phyloP scores from a whole-genome alignment of 2,888 invertebrate genomes.

The Gymnocheta viridis region DNA sequence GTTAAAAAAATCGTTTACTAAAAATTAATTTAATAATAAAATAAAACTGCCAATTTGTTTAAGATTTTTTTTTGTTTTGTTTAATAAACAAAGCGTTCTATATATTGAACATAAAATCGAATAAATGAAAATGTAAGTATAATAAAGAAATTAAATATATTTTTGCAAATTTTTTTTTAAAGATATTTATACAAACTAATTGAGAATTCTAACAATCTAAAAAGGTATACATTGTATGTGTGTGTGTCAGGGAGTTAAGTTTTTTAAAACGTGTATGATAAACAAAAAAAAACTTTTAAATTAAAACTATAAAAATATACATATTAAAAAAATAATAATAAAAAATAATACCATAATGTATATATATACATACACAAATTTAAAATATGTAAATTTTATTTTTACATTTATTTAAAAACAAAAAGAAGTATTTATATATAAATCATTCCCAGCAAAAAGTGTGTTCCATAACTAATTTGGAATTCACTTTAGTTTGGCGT shows the following conservation, averaged over 20 bases:
- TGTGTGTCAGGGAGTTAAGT: slow-evolving; percentile 9
- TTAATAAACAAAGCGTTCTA: slow-evolving; percentile 59
- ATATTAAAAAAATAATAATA: slow-evolving; percentile 18
- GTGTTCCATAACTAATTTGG: not conserved
- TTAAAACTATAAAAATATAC: slow-evolving; percentile 44
- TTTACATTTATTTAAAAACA: not conserved
- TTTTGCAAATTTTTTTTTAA: not conserved
- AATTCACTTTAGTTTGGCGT: not conserved
- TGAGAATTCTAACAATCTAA: slow-evolving; percentile 52
- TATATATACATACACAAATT: slow-evolving; percentile 35
- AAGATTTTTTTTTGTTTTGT: slow-evolving; percentile 48
- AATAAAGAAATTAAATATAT: slow-evolving; percentile 30
- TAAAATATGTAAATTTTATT: not conserved
- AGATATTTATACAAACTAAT: slow-evolving; percentile 47
- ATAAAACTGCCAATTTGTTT: slow-evolving; percentile 54
- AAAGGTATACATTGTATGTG: slow-evolving; percentile 43
- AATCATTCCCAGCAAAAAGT: slow-evolving; percentile 2
- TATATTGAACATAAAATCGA: slow-evolving; percentile 49
- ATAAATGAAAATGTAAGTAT: slow-evolving; percentile 39
- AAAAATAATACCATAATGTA: slow-evolving; percentile 57
- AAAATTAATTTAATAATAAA: slow-evolving; percentile 7
- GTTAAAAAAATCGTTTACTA: not conserved
- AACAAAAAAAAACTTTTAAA: not conserved
- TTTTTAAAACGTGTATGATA: not conserved
- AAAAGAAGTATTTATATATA: not conserved